Evolutionary conservation across 2,888 invertebrate genomes (phyloP).

Genomic region (Heliconius ismenius): DNA sequence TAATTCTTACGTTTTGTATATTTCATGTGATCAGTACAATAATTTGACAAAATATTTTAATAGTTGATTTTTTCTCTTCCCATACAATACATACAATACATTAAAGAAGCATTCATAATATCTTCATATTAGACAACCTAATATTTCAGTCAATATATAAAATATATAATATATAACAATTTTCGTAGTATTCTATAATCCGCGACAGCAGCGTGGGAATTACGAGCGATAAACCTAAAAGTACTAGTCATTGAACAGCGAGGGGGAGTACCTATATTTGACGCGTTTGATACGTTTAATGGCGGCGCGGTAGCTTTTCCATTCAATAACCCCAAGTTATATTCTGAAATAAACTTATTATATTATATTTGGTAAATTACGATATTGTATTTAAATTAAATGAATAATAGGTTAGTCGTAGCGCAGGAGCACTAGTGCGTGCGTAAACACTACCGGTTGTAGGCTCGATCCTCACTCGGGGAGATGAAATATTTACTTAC

Average conservation of each 20-base stretch:
- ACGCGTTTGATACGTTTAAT: conserved; percentile 19
- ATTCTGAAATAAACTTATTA: background rate
- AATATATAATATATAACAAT: background rate
- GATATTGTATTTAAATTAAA: background rate
- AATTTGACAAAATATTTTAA: too few relatives aligned
- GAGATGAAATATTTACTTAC: too few relatives aligned
- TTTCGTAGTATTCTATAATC: background rate
- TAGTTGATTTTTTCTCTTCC: too few relatives aligned
- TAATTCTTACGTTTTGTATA: too few relatives aligned
- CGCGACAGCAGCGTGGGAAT: background rate
- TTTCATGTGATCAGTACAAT: too few relatives aligned
- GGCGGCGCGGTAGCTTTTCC: conserved; percentile 9
- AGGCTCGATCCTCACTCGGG: too few relatives aligned
- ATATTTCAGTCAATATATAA: too few relatives aligned
- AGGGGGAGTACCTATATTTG: conserved; percentile 16
- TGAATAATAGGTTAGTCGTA: background rate
- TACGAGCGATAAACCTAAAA: conserved; percentile 19
- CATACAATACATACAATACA: too few relatives aligned
- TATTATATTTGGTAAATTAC: background rate
- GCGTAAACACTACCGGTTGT: too few relatives aligned
- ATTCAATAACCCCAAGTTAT: conserved; percentile 4
- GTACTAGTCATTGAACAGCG: conserved; percentile 21
- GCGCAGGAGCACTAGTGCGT: too few relatives aligned
- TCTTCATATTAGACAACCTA: too few relatives aligned
- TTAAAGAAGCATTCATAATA: too few relatives aligned